These are phyloP conservation scores for Cheilosia grossa DNA, from an alignment of 2,888 invertebrate species.

Conservation along the genomic window DNA sequence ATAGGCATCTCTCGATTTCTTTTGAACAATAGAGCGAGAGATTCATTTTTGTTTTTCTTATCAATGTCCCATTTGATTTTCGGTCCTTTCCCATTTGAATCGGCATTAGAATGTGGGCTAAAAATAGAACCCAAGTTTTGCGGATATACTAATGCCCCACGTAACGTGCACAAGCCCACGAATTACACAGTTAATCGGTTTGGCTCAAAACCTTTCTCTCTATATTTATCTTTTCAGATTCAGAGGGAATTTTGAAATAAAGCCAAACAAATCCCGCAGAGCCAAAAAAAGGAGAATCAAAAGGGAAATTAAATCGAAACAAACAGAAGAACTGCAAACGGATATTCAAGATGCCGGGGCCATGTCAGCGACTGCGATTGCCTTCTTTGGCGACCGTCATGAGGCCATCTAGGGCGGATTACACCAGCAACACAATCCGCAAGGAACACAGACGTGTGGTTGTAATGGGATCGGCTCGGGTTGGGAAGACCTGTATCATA, in stretches of 20 bases:
- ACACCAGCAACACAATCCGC: constrained; percentile 74
- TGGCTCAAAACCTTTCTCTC: constrained; percentile 33
- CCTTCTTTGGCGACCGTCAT: constrained; percentile 78
- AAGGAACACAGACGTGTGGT: constrained; percentile 82
- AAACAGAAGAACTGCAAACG: background rate
- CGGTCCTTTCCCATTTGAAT: background rate
- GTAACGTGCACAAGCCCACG: no score
- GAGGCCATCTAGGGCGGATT: constrained; percentile 72
- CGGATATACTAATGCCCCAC: background rate
- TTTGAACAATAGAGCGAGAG: constrained; percentile 6
- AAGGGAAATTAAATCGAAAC: background rate
- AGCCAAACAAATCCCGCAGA: background rate
- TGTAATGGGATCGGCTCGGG: constrained; percentile 84
- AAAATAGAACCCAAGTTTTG: constrained; percentile 21
- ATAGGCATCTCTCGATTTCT: background rate
- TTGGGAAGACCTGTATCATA: constrained; percentile 87
- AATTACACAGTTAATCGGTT: constrained; percentile 29
- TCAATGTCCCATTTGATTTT: constrained; percentile 2
- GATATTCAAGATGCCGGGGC: constrained; percentile 75
- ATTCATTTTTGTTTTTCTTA: background rate
- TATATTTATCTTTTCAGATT: constrained; percentile 41
- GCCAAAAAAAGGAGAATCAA: background rate
- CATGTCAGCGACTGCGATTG: constrained; percentile 79
- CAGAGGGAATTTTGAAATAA: constrained; percentile 24
- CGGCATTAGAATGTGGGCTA: constrained; percentile 18